Evolutionary conservation across 2,888 invertebrate genomes (phyloP), one percentile per base, ranked within the genome.

Genomic region (Brachyopa scutellaris): DNA sequence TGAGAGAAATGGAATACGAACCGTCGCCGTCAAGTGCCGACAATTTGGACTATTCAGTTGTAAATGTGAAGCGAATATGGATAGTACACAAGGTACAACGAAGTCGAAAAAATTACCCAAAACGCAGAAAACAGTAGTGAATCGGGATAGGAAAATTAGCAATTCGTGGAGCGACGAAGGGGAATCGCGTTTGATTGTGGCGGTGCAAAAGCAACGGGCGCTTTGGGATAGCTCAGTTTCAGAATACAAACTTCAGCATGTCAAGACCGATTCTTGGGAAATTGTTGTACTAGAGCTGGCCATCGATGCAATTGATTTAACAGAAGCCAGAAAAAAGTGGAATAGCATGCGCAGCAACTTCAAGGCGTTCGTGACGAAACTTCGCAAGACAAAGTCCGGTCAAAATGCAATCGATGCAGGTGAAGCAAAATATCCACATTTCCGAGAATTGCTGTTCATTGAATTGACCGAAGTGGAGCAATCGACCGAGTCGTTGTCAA

Each of bases 381-480:
- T 9, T 7, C 45, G 45, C 21, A 23, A 7, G 2, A 23, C 17
- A 45, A 45, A 23, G 17, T 23, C 11, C 45, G 2, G 11, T 11
- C 23, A 45, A 23, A 11, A 11, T 7, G 13, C 7, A 45, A 3
- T 9, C 15, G 49, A 49, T 6, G 23, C 13, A 15, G 8, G 8
- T 8, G 21, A 29, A n/a, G 29, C 29, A 0, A 49, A 2, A 49
- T 29, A 49, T 29, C 29, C 29, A 15, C 26, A 49, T 8, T 29
- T 49, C 49, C 23, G 2, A 9, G 23, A 45, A 45, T 45, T 45
- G 23, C 23, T 45, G 11, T 45, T 23, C 9, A 23, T 45, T 45
- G 23, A 45, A 11, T 45, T 11, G 17, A 11, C 4, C 45, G 45
- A 45, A 45, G 23, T 45, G 45, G 45, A 49, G 49, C 49, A 49